phyloP scores from a whole-genome alignment of 2,888 invertebrate species.

The Cataglyphis rosenhaueri region DNA sequence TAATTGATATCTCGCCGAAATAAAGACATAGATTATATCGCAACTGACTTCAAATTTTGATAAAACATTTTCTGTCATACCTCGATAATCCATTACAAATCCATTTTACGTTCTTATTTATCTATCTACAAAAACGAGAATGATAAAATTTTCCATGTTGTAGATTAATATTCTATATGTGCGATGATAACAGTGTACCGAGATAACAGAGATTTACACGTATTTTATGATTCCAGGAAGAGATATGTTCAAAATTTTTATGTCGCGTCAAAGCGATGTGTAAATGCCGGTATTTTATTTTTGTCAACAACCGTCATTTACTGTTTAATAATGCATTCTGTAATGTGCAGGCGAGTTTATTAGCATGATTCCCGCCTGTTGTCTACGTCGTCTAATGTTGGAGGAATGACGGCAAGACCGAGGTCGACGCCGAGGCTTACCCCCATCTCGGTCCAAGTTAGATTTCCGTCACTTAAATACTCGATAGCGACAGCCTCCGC shows the following conservation, averaged over 20 bases:
- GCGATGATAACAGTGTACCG: not conserved
- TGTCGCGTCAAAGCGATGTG: not conserved
- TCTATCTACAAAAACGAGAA: not conserved
- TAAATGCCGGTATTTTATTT: slow-evolving; percentile 20
- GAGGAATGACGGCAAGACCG: slow-evolving; percentile 37
- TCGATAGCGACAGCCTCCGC: not conserved
- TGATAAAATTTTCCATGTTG: not conserved
- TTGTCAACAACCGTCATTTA: not conserved
- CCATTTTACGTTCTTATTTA: not conserved
- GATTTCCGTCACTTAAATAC: slow-evolving; percentile 53
- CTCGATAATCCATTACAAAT: not conserved
- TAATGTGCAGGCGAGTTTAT: slow-evolving; percentile 71
- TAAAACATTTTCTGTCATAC: not conserved
- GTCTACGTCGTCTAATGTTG: slow-evolving; percentile 59
- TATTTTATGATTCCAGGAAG: slow-evolving; percentile 1
- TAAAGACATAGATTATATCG: not conserved
- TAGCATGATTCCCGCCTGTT: slow-evolving; percentile 68
- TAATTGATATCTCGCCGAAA: slow-evolving; percentile 11
- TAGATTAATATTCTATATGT: not conserved
- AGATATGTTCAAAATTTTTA: not conserved
- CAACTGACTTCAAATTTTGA: slow-evolving; percentile 14
- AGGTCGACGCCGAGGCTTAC: slow-evolving; percentile 56
- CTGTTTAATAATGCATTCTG: not conserved
- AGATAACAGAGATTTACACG: not conserved
- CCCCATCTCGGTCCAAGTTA: slow-evolving; percentile 53